Conservation (phyloP, 1,140 invertebrate species). For the Zeugodacus cucurbitae region DNA sequence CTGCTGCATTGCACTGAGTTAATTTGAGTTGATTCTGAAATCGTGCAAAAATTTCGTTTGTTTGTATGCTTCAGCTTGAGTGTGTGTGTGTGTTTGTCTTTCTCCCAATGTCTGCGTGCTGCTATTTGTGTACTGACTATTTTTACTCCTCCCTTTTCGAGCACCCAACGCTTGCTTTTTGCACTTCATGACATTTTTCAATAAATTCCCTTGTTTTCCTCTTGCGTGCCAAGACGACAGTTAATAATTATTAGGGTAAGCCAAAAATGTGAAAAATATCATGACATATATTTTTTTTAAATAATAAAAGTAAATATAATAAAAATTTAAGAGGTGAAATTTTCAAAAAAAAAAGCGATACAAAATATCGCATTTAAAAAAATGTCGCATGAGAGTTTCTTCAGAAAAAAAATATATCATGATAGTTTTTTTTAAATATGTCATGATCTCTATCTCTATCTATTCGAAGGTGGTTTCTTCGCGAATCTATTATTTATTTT, state of each 20-base stretch:
- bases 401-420: too few species aligned
- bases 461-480: too few species aligned
- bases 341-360: too few species aligned
- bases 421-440: too few species aligned
- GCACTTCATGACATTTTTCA: neutral
- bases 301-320: too few species aligned
- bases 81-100: neutral
- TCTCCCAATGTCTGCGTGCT: neutral
- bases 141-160: neutral
- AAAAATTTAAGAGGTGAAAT: too few species aligned
- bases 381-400: too few species aligned
- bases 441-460: too few species aligned
- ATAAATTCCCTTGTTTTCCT: neutral
- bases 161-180: neutral
- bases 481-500: too few species aligned
- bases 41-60: slow-evolving; percentile 3
- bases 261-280: too few species aligned
- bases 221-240: neutral
- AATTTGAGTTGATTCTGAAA: slow-evolving; percentile 7
- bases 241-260: neutral
- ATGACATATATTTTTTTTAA: too few species aligned
- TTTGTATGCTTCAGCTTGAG: neutral
- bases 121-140: neutral
- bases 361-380: too few species aligned
- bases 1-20: neutral